Evolutionary conservation across 2,888 invertebrate species (phyloP).

Genomic region (Beris chalybata): DNA sequence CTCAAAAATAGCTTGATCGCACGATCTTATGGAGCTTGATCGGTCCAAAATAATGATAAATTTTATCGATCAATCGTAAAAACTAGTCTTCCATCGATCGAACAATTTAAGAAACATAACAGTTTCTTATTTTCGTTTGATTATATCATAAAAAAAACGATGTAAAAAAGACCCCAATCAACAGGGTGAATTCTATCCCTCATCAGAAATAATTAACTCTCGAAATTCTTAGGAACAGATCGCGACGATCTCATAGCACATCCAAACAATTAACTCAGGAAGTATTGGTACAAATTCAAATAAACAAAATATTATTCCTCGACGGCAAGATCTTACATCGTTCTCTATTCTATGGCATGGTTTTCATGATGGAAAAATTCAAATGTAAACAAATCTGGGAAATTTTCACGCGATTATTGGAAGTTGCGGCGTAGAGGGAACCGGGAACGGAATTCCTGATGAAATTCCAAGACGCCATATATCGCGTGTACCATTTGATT

Average conservation of each 20-base stretch:
- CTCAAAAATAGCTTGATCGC: too few relatives aligned
- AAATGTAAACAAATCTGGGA: background rate
- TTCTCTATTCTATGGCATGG: background rate
- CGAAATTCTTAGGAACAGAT: conserved; percentile 1
- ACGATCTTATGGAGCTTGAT: too few relatives aligned
- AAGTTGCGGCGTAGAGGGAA: too few relatives aligned
- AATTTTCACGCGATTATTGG: background rate
- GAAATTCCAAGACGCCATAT: conserved; percentile 6
- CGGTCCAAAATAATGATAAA: too few relatives aligned
- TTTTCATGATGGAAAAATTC: background rate
- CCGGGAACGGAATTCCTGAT: background rate
- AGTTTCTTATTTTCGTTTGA: too few relatives aligned
- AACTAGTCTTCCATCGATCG: too few relatives aligned
- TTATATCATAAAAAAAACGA: too few relatives aligned
- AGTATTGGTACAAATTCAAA: conserved; percentile 1
- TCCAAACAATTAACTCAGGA: conserved; percentile 19
- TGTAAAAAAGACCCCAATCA: too few relatives aligned
- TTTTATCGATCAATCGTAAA: too few relatives aligned
- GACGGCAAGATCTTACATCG: background rate
- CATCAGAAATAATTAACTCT: conserved; percentile 14
- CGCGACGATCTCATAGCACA: background rate
- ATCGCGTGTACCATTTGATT: conserved; percentile 4
- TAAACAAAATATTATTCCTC: conserved; percentile 1
- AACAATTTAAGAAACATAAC: too few relatives aligned
- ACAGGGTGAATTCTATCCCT: conserved; percentile 4